phyloP scores from a whole-genome alignment of 2,888 invertebrate species.

The Meta bourneti region DNA sequence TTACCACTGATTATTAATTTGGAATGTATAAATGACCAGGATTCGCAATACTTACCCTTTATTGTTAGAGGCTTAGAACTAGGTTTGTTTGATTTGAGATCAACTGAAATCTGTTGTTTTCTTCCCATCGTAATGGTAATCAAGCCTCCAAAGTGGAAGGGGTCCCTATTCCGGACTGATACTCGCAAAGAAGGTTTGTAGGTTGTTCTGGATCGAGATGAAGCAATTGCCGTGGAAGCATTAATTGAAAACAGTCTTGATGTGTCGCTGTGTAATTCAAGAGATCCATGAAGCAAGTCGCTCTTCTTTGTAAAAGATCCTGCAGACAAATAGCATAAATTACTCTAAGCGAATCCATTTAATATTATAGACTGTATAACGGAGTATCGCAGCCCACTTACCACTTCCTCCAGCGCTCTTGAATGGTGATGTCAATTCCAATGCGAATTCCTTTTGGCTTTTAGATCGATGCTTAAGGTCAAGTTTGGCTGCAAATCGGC shows the following conservation, averaged over 20 bases:
- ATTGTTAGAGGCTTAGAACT: constrained; percentile 37
- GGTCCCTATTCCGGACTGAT: constrained; percentile 9
- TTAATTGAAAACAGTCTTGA: constrained; percentile 10
- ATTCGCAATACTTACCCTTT: constrained; percentile 42
- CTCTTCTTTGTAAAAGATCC: constrained; percentile 34
- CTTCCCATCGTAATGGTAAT: constrained; percentile 59
- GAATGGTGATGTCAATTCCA: constrained; percentile 67
- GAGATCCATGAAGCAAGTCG: constrained; percentile 38
- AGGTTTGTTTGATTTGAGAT: constrained; percentile 69
- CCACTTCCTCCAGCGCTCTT: constrained; percentile 48
- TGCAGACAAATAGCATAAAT: constrained; percentile 9
- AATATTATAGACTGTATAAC: background rate
- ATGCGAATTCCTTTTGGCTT: constrained; percentile 27
- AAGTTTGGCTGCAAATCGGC: constrained; percentile 58
- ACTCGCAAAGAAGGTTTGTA: constrained; percentile 49
- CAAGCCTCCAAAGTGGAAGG: constrained; percentile 60
- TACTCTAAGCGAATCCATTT: no score
- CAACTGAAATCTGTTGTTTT: constrained; percentile 59
- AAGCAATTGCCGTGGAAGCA: constrained; percentile 14
- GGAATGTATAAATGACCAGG: no score
- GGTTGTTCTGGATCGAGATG: constrained; percentile 21
- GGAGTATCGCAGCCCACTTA: constrained; percentile 3
- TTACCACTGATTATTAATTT: no score
- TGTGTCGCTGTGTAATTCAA: constrained; percentile 30
- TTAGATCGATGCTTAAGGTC: constrained; percentile 32